These are phyloP conservation scores for Tympanuchus pallidicinctus DNA, from an alignment of 2,113 vertebrate genomes.

Conservation along the genomic window DNA sequence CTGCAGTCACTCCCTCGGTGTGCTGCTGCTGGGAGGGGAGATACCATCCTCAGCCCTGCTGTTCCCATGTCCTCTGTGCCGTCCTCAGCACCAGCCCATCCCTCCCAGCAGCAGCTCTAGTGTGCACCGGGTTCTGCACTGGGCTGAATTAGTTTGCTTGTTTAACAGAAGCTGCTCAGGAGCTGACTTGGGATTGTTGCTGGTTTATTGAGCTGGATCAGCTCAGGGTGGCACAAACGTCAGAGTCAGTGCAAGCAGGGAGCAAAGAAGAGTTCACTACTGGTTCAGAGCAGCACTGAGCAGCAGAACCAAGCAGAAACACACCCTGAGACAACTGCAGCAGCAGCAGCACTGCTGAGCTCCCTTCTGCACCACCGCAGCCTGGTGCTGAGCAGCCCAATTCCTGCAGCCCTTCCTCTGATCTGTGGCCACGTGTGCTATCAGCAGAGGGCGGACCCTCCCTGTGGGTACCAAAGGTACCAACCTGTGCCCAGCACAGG, in stretches of 20 bases:
- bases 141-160: neutral
- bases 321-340: neutral
- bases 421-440: accelerated
- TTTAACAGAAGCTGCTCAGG: neutral
- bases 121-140: accelerated
- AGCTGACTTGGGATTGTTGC: neutral
- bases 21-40: neutral
- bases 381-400: neutral
- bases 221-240: accelerated
- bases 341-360: neutral
- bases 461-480: accelerated
- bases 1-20: neutral
- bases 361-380: accelerated
- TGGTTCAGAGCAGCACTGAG: accelerated
- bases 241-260: neutral
- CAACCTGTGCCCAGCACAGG: accelerated
- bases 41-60: accelerated
- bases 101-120: neutral
- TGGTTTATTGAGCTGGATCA: neutral
- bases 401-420: neutral
- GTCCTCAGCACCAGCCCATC: neutral
- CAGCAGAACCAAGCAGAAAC: neutral
- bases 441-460: neutral
- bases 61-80: neutral
- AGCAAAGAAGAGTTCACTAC: neutral